phyloP scores from a whole-genome alignment of 1,140 invertebrate species.

The silkworm (Bombyx mori) region DNA sequence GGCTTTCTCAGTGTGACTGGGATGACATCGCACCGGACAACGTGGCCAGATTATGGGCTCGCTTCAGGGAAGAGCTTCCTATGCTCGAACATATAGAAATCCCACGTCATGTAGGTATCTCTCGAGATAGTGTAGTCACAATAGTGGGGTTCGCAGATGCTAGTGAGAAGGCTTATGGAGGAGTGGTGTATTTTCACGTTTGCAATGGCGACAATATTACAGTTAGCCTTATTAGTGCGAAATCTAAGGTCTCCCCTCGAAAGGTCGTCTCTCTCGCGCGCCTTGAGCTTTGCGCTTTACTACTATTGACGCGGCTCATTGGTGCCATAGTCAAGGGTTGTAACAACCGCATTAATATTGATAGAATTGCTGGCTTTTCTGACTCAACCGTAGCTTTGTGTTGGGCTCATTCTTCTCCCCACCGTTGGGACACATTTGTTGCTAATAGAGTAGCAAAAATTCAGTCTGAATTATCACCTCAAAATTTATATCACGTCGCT shows the following conservation, averaged over 20 bases:
- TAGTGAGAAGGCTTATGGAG: slow-evolving; percentile 5
- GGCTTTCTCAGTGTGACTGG: slow-evolving; percentile 4
- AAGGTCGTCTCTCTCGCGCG: slow-evolving; percentile 13
- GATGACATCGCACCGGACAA: neutral
- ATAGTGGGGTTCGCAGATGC: slow-evolving; percentile 12
- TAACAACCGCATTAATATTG: neutral
- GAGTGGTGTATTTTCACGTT: slow-evolving; percentile 12
- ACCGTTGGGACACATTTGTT: slow-evolving; percentile 6
- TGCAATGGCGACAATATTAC: slow-evolving; percentile 4
- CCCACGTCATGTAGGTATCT: slow-evolving; percentile 10
- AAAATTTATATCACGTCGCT: slow-evolving; percentile 2
- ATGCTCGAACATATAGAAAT: slow-evolving; percentile 5
- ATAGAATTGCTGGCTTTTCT: neutral
- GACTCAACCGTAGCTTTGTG: neutral
- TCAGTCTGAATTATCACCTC: neutral
- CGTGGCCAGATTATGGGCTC: neutral
- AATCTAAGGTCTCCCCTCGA: slow-evolving; percentile 15
- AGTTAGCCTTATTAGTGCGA: slow-evolving; percentile 5
- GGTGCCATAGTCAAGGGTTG: neutral
- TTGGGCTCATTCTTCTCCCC: slow-evolving; percentile 4
- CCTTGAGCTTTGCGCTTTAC: slow-evolving; percentile 11
- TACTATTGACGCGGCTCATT: neutral
- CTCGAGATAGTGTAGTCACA: neutral
- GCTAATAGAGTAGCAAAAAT: slow-evolving; percentile 3
- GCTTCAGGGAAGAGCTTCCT: slow-evolving; percentile 8